Percentiles rank a stretch among this genome's conserved stretches.
phyloP scores from a whole-genome alignment of 2,113 vertebrate genomes.

The Panthera uncia region DNA sequence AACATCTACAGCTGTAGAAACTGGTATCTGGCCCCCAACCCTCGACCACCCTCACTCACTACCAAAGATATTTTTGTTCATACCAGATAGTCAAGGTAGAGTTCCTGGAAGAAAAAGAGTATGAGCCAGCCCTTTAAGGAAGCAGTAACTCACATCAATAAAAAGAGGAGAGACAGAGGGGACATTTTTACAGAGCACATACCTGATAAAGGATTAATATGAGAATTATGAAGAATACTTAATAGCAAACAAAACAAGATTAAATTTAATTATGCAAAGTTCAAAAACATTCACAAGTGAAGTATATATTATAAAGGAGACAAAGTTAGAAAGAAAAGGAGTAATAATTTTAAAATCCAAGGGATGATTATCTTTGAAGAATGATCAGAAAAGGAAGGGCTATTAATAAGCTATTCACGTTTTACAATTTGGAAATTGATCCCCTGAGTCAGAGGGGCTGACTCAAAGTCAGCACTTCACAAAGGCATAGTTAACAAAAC shows the following conservation, averaged over 20 bases:
- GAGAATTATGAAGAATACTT: not conserved
- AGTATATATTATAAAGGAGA: not conserved
- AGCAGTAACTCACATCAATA: not conserved
- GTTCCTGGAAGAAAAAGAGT: not conserved
- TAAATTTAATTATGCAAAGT: not conserved
- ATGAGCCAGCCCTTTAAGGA: not conserved
- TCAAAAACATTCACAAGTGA: not conserved
- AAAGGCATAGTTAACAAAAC: not conserved
- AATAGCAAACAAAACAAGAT: not conserved
- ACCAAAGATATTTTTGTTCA: not conserved
- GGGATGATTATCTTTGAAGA: not conserved
- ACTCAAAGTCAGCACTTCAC: too few species aligned
- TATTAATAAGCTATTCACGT: too few species aligned
- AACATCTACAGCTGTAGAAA: not conserved
- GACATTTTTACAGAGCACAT: not conserved
- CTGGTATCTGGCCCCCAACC: not conserved
- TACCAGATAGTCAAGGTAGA: not conserved
- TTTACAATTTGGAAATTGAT: not conserved
- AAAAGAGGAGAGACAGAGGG: not conserved
- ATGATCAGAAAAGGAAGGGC: not conserved
- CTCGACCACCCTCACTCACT: not conserved
- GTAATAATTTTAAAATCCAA: not conserved
- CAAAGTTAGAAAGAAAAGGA: not conserved
- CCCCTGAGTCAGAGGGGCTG: not conserved
- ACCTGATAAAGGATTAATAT: not conserved